Conservation (phyloP, 2,888 invertebrate genomes). For the Keiferia lycopersicella region DNA sequence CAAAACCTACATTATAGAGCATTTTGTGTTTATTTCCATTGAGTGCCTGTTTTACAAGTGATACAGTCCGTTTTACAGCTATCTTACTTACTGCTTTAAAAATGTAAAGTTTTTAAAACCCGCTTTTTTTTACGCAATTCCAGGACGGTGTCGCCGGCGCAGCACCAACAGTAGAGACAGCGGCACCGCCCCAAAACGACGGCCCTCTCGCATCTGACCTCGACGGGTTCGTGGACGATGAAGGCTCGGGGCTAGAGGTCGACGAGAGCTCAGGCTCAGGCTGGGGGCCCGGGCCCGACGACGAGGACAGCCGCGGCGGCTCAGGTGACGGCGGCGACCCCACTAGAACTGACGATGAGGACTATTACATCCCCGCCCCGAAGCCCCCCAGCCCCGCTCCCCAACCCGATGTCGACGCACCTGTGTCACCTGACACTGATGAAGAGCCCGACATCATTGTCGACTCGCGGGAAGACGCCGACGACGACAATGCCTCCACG, state of each 20-base stretch:
- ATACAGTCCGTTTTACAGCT: no score
- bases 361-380: constrained; percentile 48
- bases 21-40: no score
- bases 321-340: constrained; percentile 68
- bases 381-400: constrained; percentile 35
- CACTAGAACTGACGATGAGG: constrained; percentile 68
- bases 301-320: constrained; percentile 75
- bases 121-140: constrained; percentile 41
- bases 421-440: not conserved
- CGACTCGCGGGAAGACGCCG: constrained; percentile 23
- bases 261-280: constrained; percentile 95
- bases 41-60: no score
- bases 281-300: constrained; percentile 87
- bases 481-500: constrained; percentile 12
- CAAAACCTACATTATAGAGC: no score
- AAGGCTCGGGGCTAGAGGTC: constrained; percentile 86
- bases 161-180: constrained; percentile 57
- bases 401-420: constrained; percentile 30
- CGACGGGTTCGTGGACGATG: constrained; percentile 90
- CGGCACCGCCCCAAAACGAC: constrained; percentile 61
- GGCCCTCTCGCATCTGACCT: constrained; percentile 73
- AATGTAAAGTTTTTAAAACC: not conserved
- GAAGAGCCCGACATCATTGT: constrained; percentile 38
- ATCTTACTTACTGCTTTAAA: no score
- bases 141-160: constrained; percentile 65